A percentile compares a stretch with the other conserved stretches of the same genome.
phyloP scores from a whole-genome alignment of 2,797 vertebrate species.

The Tamandua tetradactyla region DNA sequence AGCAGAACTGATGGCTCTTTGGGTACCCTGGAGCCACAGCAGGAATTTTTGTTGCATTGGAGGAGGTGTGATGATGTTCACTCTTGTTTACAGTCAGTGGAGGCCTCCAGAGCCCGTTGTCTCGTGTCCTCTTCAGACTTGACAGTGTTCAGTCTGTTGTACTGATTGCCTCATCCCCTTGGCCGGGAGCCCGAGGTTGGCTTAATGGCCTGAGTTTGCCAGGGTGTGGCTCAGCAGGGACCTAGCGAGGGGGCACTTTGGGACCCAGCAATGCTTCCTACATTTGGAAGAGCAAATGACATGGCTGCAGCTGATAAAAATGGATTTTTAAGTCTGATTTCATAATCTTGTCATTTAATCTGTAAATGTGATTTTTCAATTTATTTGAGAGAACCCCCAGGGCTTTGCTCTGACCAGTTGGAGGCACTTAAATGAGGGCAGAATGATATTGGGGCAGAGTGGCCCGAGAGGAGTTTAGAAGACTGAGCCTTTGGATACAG shows the following conservation, averaged over 20 bases:
- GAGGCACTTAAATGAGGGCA: not conserved
- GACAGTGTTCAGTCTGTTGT: not conserved
- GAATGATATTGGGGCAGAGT: accelerated
- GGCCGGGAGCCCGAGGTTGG: accelerated
- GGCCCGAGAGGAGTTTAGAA: not conserved
- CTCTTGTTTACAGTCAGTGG: not conserved
- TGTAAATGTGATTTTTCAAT: constrained; percentile 20
- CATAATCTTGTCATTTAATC: not conserved
- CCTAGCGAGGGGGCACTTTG: not conserved
- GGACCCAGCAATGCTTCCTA: not conserved
- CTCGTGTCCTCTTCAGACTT: not conserved
- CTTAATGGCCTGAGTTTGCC: not conserved
- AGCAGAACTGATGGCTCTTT: not conserved
- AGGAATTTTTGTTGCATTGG: not conserved
- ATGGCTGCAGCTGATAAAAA: not conserved
- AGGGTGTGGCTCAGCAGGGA: not conserved
- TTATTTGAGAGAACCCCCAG: not conserved
- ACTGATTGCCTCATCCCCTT: not conserved
- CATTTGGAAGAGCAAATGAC: not conserved
- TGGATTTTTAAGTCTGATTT: not conserved
- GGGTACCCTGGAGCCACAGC: not conserved
- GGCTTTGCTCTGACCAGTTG: not conserved
- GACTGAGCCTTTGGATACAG: not conserved
- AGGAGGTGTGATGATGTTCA: not conserved
- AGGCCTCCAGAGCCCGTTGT: not conserved